Evolutionary conservation across 2,113 vertebrate species (phyloP), one percentile per base, ranked within the genome.

Genomic region (Sphyrna mokarran): DNA sequence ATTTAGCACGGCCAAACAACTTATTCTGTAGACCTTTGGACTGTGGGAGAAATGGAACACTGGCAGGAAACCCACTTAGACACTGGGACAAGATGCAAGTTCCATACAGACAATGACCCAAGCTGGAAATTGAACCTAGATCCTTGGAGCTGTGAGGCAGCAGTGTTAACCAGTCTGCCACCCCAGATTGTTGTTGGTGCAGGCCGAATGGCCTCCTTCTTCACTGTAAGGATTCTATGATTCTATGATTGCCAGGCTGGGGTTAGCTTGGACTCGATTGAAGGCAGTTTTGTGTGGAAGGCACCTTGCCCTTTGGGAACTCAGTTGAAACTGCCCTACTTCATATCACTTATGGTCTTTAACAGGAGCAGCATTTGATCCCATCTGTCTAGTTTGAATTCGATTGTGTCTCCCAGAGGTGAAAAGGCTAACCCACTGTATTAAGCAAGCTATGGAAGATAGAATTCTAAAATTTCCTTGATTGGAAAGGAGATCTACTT

Each of bases 331-430:
- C 61, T 37, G 14, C 58, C 7, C 58, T 22, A 66, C 58, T 33
- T 68, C 63, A 66, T 66, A 68, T 93, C 90, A 66, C 33, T 68
- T 91, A 9, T n/a, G n/a, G 61, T 63, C 33, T n/a, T 93, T 8
- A 94, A 94, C 63, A 70, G 93, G 37, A 70, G 93, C 22, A 95
- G 68, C 16, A 43, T 95, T 72, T 95, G 43, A 95, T 95, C 93
- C 93, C 93, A 95, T 95, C 66, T 69, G 91, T 94, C 91, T 94
- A 13, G 66, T 37, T 68, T 94, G 66, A 22, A 69, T 69, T 70
- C 22, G 4, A 68, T 40, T 68, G n/a, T 13, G 10, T 69, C 23
- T 69, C 91, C 61, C 91, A 69, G 63, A 22, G 91, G 91, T 68
- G 16, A 43, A 54, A 69, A 40, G 66, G 7, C 10, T 11, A 18